Conservation (phyloP, 2,888 invertebrate species). For the Himalopsyche japonica region DNA sequence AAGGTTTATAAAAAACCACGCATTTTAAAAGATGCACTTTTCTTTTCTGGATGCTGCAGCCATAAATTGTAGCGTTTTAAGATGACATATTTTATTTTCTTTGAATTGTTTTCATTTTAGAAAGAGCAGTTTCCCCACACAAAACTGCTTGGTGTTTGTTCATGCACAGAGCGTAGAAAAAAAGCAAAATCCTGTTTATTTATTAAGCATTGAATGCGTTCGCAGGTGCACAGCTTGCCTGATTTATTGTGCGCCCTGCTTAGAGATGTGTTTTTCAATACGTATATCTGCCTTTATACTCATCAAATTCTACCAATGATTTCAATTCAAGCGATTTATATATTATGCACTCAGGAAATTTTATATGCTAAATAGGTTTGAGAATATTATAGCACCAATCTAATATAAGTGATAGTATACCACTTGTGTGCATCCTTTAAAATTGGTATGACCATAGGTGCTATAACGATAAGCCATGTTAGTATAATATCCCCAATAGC, state of each 20-base stretch:
- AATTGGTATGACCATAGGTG: too few relatives aligned
- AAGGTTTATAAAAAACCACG: not conserved
- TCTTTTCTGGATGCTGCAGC: not conserved
- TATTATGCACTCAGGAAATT: too few relatives aligned
- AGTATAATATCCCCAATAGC: too few relatives aligned
- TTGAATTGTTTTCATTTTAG: not conserved
- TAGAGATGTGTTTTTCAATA: constrained; percentile 1
- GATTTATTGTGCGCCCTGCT: constrained; percentile 24
- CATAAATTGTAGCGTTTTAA: not conserved
- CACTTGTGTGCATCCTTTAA: too few relatives aligned
- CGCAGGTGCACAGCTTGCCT: constrained; percentile 22
- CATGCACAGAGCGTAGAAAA: not conserved
- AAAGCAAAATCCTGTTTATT: constrained; percentile 30
- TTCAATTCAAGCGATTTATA: not conserved
- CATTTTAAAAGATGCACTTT: not conserved
- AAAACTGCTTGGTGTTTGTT: not conserved
- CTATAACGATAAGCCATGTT: too few relatives aligned
- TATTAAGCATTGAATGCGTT: constrained; percentile 28
- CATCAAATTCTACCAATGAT: not conserved
- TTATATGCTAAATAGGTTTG: too few relatives aligned
- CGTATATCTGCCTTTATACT: not conserved
- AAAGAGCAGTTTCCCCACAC: not conserved
- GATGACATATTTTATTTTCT: not conserved
- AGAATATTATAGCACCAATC: too few relatives aligned
- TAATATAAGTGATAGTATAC: too few relatives aligned